Conservation (phyloP, 1,140 invertebrate genomes). For the Brachionus paranguensis region DNA sequence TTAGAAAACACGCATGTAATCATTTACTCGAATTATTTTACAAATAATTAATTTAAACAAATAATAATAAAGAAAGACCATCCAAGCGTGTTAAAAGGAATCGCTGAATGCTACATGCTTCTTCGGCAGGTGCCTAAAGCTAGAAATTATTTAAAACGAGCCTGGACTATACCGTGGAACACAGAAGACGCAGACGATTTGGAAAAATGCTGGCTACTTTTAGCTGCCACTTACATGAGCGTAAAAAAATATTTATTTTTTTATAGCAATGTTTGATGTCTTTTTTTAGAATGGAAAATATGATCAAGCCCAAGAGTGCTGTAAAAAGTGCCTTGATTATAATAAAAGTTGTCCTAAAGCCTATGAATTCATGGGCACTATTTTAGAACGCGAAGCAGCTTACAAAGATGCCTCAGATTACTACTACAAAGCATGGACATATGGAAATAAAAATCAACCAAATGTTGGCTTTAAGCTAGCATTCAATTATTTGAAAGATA, state of each 20-base stretch:
- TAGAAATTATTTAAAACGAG: constrained; percentile 81
- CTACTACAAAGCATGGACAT: constrained; percentile 78
- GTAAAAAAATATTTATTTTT: constrained; percentile 46
- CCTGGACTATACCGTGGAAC: constrained; percentile 79
- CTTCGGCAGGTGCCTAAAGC: constrained; percentile 81
- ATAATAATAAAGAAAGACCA: constrained; percentile 56
- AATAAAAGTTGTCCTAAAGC: constrained; percentile 79
- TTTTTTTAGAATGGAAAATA: constrained; percentile 64
- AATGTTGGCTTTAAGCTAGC: constrained; percentile 74
- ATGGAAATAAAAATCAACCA: constrained; percentile 69
- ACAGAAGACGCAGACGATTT: constrained; percentile 79
- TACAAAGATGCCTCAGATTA: constrained; percentile 76
- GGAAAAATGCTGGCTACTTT: constrained; percentile 83
- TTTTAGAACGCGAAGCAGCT: constrained; percentile 84
- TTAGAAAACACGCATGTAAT: constrained; percentile 24
- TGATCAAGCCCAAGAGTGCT: constrained; percentile 74
- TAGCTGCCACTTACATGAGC: constrained; percentile 84
- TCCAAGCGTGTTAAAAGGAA: constrained; percentile 78
- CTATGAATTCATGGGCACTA: constrained; percentile 76
- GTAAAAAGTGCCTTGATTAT: constrained; percentile 73
- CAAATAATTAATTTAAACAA: not conserved
- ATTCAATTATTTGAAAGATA: constrained; percentile 82
- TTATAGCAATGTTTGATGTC: not conserved
- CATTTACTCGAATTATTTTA: not conserved
- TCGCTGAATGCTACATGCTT: constrained; percentile 76